Evolutionary conservation across 2,113 vertebrate species (phyloP).

Genomic region (Vulpes lagopus): DNA sequence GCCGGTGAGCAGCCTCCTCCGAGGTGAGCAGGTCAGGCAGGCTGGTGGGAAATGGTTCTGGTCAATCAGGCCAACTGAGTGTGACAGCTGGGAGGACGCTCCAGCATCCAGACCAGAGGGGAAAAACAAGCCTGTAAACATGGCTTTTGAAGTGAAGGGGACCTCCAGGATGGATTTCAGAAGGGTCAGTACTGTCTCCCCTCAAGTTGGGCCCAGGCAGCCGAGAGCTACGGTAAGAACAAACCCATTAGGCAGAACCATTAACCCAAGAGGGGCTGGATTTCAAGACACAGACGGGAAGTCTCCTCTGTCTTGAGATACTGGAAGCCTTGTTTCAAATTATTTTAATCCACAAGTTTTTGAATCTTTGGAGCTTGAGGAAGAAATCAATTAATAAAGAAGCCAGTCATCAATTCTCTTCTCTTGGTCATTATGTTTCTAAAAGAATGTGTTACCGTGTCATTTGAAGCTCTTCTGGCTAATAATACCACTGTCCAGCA

Average conservation of each 20-base stretch:
- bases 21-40: slow-evolving; percentile 60
- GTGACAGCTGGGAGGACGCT: slow-evolving; percentile 76
- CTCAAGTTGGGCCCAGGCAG: slow-evolving; percentile 8
- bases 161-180: slow-evolving; percentile 74
- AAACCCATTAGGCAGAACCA: background rate
- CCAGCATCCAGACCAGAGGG: background rate
- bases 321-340: background rate
- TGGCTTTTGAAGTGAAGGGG: slow-evolving; percentile 77
- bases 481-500: background rate
- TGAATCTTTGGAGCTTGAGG: background rate
- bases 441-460: background rate
- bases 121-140: background rate
- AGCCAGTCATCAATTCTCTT: background rate
- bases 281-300: background rate
- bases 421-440: background rate
- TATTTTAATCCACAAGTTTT: background rate
- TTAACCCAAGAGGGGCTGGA: background rate
- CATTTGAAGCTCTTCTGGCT: background rate
- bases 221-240: background rate
- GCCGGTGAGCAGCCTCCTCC: background rate
- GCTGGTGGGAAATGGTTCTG: slow-evolving; percentile 46
- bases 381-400: background rate
- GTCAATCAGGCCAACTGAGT: slow-evolving; percentile 75
- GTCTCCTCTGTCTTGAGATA: background rate
- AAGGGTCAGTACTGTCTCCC: slow-evolving; percentile 61